Base-by-base conservation (phyloP, 2,113 vertebrate genomes). In the Solenodon paradoxus region DNA sequence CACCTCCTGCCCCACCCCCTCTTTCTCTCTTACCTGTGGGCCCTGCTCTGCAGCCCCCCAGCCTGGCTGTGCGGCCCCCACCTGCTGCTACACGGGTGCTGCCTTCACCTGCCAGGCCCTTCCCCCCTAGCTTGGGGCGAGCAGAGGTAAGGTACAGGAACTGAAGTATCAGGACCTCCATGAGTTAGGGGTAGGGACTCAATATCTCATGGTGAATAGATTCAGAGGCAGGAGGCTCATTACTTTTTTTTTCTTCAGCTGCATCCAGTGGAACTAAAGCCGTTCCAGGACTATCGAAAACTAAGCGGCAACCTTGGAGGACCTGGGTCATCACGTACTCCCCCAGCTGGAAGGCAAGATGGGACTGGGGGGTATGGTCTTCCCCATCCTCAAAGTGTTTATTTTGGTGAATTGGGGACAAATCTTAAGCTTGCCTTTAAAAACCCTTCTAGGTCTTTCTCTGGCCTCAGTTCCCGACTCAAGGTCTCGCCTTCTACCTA, bases 221-320 rank as follows among this genome's bases (percentile, higher is more conserved):
- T 10, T 79, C 7, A 75, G 26, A 72, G 16, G 16, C 42, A 55
- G 64, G 64, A 71, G 4, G 30, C 19, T 96, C 20, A 84, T 26
- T 16, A 0, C 8, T 55, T 45, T 71, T 17, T 28, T 53, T 30
- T 49, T 30, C 30, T 78, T 68, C 45, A 98, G 97, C 88, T 98
- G 63, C 97, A 98, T 38, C 71, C 97, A 68, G 64, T 97, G 69
- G 98, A 98, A 95, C 55, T 98, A 75, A 98, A 98, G 95, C 98
- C 97, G 28, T 96, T 98, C 42, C 97, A 98, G 35, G 97, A 98
- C 92, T 98, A 97, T 84, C 92, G 97, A 40, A 98, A 97, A 85
- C 75, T 97, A 55, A 97, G 90, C 88, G 96, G 94, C 94, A 96
- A 53, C 66, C 93, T 98, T 59, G 97, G 97, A 78, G 96, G 95